Conservation (phyloP, 2,888 invertebrate genomes). For the Caenorhabditis macrosperma region DNA sequence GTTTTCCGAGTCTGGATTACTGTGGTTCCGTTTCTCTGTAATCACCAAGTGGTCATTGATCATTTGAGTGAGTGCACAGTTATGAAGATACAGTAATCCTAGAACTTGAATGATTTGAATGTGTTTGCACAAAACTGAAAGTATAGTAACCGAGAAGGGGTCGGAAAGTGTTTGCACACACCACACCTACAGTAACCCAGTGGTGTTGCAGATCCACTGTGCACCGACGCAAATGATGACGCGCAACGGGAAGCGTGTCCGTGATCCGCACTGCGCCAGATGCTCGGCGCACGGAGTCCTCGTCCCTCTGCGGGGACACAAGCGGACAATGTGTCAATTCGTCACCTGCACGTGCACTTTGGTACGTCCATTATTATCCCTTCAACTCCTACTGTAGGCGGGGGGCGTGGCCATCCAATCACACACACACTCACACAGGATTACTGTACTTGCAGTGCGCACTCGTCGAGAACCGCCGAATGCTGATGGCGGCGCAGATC, state of each 20-base stretch:
- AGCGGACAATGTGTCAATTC: constrained; percentile 74
- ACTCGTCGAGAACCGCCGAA: constrained; percentile 75
- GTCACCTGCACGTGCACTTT: constrained; percentile 69
- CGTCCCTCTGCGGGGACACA: constrained; percentile 77
- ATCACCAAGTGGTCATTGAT: too few relatives aligned
- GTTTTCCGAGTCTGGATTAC: too few relatives aligned
- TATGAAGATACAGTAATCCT: too few relatives aligned
- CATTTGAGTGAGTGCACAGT: too few relatives aligned
- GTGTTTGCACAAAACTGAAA: too few relatives aligned
- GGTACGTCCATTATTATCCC: constrained; percentile 63
- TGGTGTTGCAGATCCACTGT: constrained; percentile 18
- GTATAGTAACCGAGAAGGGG: too few relatives aligned
- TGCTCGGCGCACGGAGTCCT: constrained; percentile 77
- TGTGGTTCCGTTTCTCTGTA: too few relatives aligned
- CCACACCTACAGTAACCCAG: background rate
- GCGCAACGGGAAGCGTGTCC: constrained; percentile 53
- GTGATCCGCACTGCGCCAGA: constrained; percentile 79
- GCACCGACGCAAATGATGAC: constrained; percentile 5
- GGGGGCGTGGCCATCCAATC: constrained; percentile 1
- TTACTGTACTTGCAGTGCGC: constrained; percentile 69
- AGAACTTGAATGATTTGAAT: too few relatives aligned
- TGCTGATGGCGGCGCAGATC: constrained; percentile 78
- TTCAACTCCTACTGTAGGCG: constrained; percentile 12
- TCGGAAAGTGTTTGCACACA: too few relatives aligned
- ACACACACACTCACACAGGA: background rate